Evolutionary conservation across 2,797 vertebrate species (phyloP).

Genomic region (Pangasius macronema): DNA sequence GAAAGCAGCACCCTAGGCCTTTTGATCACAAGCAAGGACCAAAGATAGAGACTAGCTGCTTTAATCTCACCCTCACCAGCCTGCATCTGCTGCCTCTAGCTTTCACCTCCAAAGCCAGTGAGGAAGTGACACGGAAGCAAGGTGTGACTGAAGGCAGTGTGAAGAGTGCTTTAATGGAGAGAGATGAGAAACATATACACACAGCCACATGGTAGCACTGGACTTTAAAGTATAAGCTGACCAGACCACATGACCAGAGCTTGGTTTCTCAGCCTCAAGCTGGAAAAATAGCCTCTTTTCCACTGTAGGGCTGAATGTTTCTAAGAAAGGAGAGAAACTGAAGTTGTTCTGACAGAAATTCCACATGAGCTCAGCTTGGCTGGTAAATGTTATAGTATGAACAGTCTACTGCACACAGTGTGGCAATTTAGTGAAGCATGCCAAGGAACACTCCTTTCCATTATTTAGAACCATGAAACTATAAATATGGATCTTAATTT

Average conservation of each 20-base stretch:
- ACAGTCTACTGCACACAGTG: neutral
- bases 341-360: neutral
- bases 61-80: conserved; percentile 69
- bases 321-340: neutral
- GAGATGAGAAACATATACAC: conserved; percentile 26
- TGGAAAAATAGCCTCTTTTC: neutral
- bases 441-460: neutral
- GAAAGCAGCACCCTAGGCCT: conserved; percentile 72
- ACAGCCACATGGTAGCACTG: conserved; percentile 34
- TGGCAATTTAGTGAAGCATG: no score
- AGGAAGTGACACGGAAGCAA: conserved; percentile 59
- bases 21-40: conserved; percentile 77
- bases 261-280: neutral
- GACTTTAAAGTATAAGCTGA: neutral
- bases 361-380: neutral
- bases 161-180: conserved; percentile 43
- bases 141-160: conserved; percentile 52
- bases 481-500: neutral
- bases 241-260: neutral
- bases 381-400: neutral
- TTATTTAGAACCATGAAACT: neutral
- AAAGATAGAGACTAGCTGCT: conserved; percentile 62
- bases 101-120: conserved; percentile 51
- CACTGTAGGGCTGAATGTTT: neutral
- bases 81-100: conserved; percentile 52